Base-by-base conservation (phyloP, 2,113 vertebrate species). In the Epinephelus cyanopodus region DNA sequence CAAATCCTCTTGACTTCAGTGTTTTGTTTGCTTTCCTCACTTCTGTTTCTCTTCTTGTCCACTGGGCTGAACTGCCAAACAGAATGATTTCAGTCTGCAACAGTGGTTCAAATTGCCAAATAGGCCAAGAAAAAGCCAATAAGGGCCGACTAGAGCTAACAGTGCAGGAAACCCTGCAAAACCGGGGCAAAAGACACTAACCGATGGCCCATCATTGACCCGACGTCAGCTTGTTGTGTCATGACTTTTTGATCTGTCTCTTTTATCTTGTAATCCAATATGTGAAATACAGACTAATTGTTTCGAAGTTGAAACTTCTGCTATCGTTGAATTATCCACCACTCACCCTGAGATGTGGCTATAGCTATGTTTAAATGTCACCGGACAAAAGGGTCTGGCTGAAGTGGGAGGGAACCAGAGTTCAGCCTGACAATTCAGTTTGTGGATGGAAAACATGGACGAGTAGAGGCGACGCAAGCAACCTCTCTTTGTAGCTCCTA, bases 361-460 rank as follows among this genome's bases (percentile, higher is more conserved):
- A 11, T 18, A 61, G 10, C 39, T 83, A 70, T 65, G 48, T 79
- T 70, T 52, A 47, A 21, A 73, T 48, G 6, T 63, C 45, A 45
- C 17, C 11, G 47, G 17, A 19, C 33, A 57, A 61, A 56, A 81
- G 29, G n/a, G 8, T 71, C 53, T n/a, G 39, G 15, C 19, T 23
- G 18, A 50, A 67, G 68, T 50, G 57, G 75, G 19, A 1, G 42
- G 47, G 19, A 18, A 18, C 4, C 48, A 6, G 12, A 0, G 47
- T 52, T 79, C 33, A 65, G 87, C 54, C 21, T 75, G 72, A 64
- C 63, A 69, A 65, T 18, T 77, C 56, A 23, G 62, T 19, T 56
- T 29, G 67, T 15, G 29, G 68, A 69, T 2, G 1, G 76, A 66
- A 54, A 29, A 29, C 33, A 39, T 25, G 17, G 19, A 53, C 45